phyloP scores from a whole-genome alignment of 2,888 invertebrate genomes.

The Lasius fuliginosus region DNA sequence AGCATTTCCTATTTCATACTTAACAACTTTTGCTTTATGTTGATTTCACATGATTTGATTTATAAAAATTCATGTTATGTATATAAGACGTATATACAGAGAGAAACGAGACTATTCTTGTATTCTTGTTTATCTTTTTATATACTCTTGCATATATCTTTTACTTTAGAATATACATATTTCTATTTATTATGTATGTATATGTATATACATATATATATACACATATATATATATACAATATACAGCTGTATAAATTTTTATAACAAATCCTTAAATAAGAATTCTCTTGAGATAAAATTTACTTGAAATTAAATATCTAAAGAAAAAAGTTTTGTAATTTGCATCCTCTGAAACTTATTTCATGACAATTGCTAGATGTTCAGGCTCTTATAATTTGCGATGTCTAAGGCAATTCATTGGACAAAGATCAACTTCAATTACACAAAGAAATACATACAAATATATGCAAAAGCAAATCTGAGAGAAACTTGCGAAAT shows the following conservation, averaged over 20 bases:
- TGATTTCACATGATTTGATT: neutral
- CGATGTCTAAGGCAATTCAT: neutral
- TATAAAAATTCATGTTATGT: neutral
- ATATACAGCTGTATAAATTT: neutral
- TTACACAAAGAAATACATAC: neutral
- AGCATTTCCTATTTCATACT: neutral
- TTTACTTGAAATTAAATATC: conserved; percentile 9
- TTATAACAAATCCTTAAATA: conserved; percentile 1
- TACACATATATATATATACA: neutral
- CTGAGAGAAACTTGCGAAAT: conserved; percentile 22
- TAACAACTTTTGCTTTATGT: neutral
- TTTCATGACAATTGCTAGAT: conserved; percentile 17
- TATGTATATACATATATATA: neutral
- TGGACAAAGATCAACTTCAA: conserved; percentile 40
- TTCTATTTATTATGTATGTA: neutral
- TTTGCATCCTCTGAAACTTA: conserved; percentile 24
- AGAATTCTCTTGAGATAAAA: conserved; percentile 3
- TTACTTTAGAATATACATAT: neutral
- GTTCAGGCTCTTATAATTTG: conserved; percentile 21
- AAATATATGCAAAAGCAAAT: conserved; percentile 2
- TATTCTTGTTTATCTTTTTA: neutral
- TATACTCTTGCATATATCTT: neutral
- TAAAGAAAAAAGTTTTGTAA: conserved; percentile 28
- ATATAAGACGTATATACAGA: neutral
- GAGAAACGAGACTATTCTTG: neutral